A percentile compares a stretch with the other conserved stretches of the same genome.
Conservation (phyloP, 2,113 vertebrate species). For the Ammodytes dubius region DNA sequence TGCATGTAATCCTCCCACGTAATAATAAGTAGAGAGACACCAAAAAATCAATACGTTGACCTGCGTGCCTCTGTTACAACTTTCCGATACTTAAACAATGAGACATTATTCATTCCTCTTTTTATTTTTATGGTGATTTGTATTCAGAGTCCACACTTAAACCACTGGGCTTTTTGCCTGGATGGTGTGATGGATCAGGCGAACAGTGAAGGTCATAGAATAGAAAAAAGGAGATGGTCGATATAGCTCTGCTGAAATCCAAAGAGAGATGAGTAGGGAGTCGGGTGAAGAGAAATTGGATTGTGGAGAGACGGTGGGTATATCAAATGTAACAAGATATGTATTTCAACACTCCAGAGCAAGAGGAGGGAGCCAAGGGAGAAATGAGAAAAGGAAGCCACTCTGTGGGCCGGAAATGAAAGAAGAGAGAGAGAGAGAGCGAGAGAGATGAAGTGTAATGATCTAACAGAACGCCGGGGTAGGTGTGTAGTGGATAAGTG, state of each 20-base stretch:
- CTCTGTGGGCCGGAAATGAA: constrained; percentile 26
- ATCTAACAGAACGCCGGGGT: constrained; percentile 34
- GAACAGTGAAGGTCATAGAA: constrained; percentile 6
- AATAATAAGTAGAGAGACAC: background rate
- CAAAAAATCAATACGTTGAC: background rate
- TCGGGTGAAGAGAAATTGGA: constrained; percentile 48
- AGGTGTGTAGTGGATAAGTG: constrained; percentile 41
- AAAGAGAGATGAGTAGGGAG: constrained; percentile 34
- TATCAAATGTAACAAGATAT: constrained; percentile 57
- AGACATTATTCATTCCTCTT: background rate
- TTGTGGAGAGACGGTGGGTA: constrained; percentile 45
- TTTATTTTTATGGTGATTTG: background rate
- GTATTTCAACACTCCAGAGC: constrained; percentile 56
- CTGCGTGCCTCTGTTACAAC: background rate
- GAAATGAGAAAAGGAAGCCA: constrained; percentile 45
- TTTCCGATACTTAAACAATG: background rate
- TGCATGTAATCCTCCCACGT: background rate
- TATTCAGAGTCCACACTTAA: background rate
- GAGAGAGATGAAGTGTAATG: constrained; percentile 45
- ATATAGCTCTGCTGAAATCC: constrained; percentile 9
- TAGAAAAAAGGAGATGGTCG: background rate
- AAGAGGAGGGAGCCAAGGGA: constrained; percentile 24
- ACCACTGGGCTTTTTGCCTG: background rate
- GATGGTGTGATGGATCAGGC: background rate
- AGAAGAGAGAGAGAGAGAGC: constrained; percentile 21